These are phyloP conservation scores for Xiphophorus couchianus DNA, from an alignment of 2,113 vertebrate species.

Conservation along the genomic window DNA sequence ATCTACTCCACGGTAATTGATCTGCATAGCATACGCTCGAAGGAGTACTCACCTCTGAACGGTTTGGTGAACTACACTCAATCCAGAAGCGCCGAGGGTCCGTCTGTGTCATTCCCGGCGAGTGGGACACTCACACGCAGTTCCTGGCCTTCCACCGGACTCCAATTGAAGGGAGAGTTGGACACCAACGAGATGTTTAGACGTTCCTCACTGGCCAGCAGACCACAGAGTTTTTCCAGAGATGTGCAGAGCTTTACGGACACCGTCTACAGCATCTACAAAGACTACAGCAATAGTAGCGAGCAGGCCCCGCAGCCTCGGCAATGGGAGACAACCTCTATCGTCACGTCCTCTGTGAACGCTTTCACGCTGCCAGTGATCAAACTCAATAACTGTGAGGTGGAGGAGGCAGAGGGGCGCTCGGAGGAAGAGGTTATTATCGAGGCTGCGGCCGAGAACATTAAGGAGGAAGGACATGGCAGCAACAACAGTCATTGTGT, in stretches of 20 bases:
- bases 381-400: slow-evolving; percentile 84
- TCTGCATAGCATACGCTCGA: slow-evolving; percentile 89
- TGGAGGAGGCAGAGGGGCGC: slow-evolving; percentile 72
- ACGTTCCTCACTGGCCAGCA: slow-evolving; percentile 64
- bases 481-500: slow-evolving; percentile 26
- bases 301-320: slow-evolving; percentile 68
- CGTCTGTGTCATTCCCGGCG: slow-evolving; percentile 74
- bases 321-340: slow-evolving; percentile 86
- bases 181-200: slow-evolving; percentile 63
- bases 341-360: slow-evolving; percentile 88
- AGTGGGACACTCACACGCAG: slow-evolving; percentile 81
- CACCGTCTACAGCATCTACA: slow-evolving; percentile 91
- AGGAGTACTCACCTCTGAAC: slow-evolving; percentile 88
- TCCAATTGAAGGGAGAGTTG: slow-evolving; percentile 69
- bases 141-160: slow-evolving; percentile 85
- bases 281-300: slow-evolving; percentile 76
- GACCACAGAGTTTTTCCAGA: slow-evolving; percentile 72
- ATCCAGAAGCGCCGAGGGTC: slow-evolving; percentile 80
- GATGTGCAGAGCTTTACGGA: slow-evolving; percentile 85
- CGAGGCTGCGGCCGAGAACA: slow-evolving; percentile 31
- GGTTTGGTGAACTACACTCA: slow-evolving; percentile 89
- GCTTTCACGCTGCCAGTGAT: slow-evolving; percentile 88
- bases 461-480: slow-evolving; percentile 37
- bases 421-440: slow-evolving; percentile 37
- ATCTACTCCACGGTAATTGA: slow-evolving; percentile 99